Conservation (phyloP, 2,113 vertebrate species). For the Clarias gariepinus region DNA sequence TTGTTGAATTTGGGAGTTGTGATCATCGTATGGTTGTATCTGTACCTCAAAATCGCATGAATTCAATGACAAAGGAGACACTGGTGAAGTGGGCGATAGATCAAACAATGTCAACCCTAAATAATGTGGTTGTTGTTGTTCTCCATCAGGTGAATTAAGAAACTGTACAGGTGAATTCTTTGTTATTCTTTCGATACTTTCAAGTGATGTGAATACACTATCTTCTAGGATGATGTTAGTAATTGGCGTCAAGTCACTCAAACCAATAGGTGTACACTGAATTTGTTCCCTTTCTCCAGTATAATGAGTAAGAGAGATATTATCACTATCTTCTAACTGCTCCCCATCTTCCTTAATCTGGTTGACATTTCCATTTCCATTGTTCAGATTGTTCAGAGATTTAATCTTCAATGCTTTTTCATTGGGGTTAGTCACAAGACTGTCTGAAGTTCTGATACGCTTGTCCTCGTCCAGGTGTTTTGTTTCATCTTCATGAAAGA, state of each 20-base stretch:
- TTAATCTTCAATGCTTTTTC: background rate
- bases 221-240: conserved; percentile 38
- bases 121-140: conserved; percentile 6
- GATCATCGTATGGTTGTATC: conserved; percentile 51
- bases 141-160: background rate
- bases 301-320: conserved; percentile 8
- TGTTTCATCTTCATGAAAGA: conserved; percentile 34
- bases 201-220: conserved; percentile 29
- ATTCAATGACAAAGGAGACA: conserved; percentile 61
- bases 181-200: conserved; percentile 39
- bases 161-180: conserved; percentile 20
- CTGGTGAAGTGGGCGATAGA: conserved; percentile 49
- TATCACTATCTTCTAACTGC: conserved; percentile 1
- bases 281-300: background rate
- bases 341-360: background rate
- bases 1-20: conserved; percentile 42
- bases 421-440: conserved; percentile 8
- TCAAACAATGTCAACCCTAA: background rate
- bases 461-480: conserved; percentile 44
- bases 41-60: conserved; percentile 65
- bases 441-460: conserved; percentile 41
- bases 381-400: conserved; percentile 16
- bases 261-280: conserved; percentile 12
- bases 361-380: background rate
- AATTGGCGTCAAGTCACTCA: conserved; percentile 41